Percentiles rank a stretch among this genome's conserved stretches.
phyloP scores from a whole-genome alignment of 1,140 invertebrate species.

The Nephila pilipes region DNA sequence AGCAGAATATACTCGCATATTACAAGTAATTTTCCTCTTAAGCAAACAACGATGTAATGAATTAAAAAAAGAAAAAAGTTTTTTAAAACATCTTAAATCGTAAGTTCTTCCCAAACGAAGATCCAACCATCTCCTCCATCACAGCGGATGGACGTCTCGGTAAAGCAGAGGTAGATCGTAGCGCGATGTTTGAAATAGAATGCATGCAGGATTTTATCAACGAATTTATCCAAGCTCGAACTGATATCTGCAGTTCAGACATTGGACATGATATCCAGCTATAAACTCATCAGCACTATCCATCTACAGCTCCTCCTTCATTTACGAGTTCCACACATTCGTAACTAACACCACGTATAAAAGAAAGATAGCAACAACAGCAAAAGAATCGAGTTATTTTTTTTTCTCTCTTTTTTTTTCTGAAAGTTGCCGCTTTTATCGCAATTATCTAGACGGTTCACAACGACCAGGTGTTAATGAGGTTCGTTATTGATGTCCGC shows the following conservation, averaged over 20 bases:
- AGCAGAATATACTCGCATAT: too few relatives aligned
- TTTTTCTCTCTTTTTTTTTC: too few relatives aligned
- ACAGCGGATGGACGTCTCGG: neutral
- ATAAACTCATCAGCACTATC: conserved; percentile 47
- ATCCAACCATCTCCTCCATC: too few relatives aligned
- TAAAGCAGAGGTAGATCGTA: neutral
- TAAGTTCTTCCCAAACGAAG: too few relatives aligned
- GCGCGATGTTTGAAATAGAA: neutral
- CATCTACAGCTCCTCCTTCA: conserved; percentile 46
- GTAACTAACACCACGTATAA: conserved; percentile 54
- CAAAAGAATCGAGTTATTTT: conserved; percentile 16
- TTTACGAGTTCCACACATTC: conserved; percentile 57
- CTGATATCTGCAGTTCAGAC: neutral
- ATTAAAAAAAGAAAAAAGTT: too few relatives aligned
- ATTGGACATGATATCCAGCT: neutral
- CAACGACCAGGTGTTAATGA: conserved; percentile 69
- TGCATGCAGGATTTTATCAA: conserved; percentile 22
- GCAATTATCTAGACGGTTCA: conserved; percentile 41
- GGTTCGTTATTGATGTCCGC: conserved; percentile 66
- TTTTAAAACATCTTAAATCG: too few relatives aligned
- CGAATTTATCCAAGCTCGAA: neutral
- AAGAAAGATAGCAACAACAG: conserved; percentile 11
- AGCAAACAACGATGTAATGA: too few relatives aligned
- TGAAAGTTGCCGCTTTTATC: conserved; percentile 62
- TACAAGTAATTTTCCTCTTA: too few relatives aligned